Evolutionary conservation across 2,888 invertebrate species (phyloP).

Genomic region (Bhutanitis thaidina): DNA sequence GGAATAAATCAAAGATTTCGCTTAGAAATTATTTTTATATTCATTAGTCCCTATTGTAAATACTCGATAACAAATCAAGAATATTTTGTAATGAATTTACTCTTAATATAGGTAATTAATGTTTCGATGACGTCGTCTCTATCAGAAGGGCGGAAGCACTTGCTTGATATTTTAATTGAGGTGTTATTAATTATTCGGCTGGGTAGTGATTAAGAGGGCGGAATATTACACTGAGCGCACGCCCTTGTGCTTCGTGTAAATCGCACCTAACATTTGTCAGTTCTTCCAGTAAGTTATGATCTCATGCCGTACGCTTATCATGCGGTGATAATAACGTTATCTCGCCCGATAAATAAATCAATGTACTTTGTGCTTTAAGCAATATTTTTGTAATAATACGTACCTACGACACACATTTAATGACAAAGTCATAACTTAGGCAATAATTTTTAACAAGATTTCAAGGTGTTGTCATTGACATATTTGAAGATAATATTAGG

Average conservation of each 20-base stretch:
- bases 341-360: conserved; percentile 22
- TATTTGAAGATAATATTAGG: background rate
- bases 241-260: conserved; percentile 52
- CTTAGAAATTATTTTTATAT: too few species aligned
- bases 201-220: conserved; percentile 70
- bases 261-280: conserved; percentile 36
- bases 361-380: background rate
- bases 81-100: background rate
- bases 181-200: conserved; percentile 70
- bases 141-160: conserved; percentile 58
- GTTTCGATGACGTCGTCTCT: conserved; percentile 28
- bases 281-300: conserved; percentile 26
- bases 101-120: background rate
- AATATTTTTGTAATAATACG: background rate
- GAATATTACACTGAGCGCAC: conserved; percentile 57
- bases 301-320: conserved; percentile 39
- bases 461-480: too few species aligned
- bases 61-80: too few species aligned
- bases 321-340: conserved; percentile 35
- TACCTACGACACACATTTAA: too few species aligned
- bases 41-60: too few species aligned
- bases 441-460: too few species aligned
- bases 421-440: too few species aligned
- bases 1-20: too few species aligned
- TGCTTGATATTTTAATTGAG: conserved; percentile 73